Base-by-base conservation (phyloP, 2,797 vertebrate genomes). In the Molossus alvarezi region DNA sequence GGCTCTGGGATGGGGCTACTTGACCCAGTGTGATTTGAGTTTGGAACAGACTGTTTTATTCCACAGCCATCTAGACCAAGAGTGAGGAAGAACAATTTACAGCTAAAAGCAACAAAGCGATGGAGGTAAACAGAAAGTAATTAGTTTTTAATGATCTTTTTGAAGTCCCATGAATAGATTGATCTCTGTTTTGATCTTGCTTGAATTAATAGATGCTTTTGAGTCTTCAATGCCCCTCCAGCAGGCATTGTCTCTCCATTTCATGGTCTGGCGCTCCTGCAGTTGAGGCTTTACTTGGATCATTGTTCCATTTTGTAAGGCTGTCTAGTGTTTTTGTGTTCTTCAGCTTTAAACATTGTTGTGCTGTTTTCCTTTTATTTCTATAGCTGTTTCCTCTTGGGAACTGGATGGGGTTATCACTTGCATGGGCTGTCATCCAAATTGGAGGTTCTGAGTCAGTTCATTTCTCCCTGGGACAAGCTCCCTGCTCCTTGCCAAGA, bases 141-240 rank as follows among this genome's bases (percentile, higher is more conserved):
- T 98, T 96, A 97, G 97, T 96, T 97, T 97, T 97, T 97, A 97
- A 97, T 97, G 97, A 97, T 97, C 97, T 97, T 97, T 94, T 97
- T 97, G 97, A 97, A 97, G 93, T 95, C 95, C 73, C 90, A 94
- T 93, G 96, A 97, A 94, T 97, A 95, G 97, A 91, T 87, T 95
- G 96, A 97, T 97, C 95, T 97, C 96, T 98, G 97, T 97, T 98
- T 98, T 98, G 97, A 97, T 98, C 97, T 97, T 97, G 94, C 90
- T 95, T 94, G 97, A 96, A 93, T 98, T 97, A 97, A 95, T 95
- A 96, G 95, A 94, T 94, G 95, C 96, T 93, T 97, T 96, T 86
- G 97, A 97, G 77, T 85, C 81, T 83, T 88, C 96, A 90, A 1
- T 73, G 89, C 96, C 72, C 91, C 96, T 95, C 77, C 25, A 88